Conservation (phyloP, 2,113 vertebrate genomes). For the Gymnorhina tibicen region DNA sequence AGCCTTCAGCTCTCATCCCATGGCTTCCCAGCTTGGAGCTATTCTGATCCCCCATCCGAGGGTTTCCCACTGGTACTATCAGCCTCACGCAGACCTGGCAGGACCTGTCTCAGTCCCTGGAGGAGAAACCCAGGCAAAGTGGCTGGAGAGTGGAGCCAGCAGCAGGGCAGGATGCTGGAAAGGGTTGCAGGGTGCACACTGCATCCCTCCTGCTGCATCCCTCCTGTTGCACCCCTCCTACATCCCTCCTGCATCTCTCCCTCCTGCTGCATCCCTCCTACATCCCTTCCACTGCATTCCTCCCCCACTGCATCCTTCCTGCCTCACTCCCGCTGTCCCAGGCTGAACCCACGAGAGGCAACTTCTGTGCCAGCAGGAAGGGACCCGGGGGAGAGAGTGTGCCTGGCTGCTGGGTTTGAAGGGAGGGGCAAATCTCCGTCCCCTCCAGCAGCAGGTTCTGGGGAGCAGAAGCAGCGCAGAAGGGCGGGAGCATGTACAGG, state of each 20-base stretch:
- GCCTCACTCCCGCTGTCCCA: background rate
- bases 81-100: background rate
- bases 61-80: rapidly evolving
- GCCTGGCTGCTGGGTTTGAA: rapidly evolving
- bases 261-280: background rate
- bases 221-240: background rate
- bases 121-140: background rate
- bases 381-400: rapidly evolving
- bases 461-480: background rate
- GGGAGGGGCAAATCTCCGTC: rapidly evolving
- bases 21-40: background rate
- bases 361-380: background rate
- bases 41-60: rapidly evolving
- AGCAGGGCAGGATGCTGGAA: rapidly evolving
- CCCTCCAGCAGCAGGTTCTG: background rate
- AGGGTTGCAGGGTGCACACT: background rate
- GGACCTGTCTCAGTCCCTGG: background rate
- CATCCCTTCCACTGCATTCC: background rate
- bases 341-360: background rate
- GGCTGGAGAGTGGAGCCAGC: background rate
- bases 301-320: background rate
- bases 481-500: background rate
- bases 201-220: background rate
- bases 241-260: background rate
- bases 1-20: background rate